Evolutionary conservation across 53 echinoderm and acorn worm species (phyloP).

Genomic region (Patiria pectinifera): DNA sequence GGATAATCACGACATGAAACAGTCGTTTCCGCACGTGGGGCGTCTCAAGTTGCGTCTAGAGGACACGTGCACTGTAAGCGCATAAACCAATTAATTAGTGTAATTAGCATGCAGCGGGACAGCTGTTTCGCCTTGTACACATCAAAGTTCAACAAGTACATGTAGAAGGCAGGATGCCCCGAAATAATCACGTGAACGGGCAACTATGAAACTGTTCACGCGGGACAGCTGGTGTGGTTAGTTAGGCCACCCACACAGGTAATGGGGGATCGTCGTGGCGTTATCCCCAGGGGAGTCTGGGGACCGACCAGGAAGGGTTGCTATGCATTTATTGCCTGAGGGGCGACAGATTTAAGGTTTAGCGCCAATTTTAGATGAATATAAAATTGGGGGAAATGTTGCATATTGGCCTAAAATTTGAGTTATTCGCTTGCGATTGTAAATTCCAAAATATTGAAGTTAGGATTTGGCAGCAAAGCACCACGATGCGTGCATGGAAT

Average conservation of each 20-base stretch:
- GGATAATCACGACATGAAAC: background rate
- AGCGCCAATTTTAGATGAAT: background rate
- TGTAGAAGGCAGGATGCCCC: background rate
- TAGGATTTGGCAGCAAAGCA: too few relatives aligned
- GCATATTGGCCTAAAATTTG: too few relatives aligned
- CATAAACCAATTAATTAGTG: slow-evolving; percentile 28
- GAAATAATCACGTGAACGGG: background rate
- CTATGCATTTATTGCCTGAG: background rate
- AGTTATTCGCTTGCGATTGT: too few relatives aligned
- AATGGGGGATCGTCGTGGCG: background rate
- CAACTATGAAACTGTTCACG: slow-evolving; percentile 12
- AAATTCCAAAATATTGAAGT: too few relatives aligned
- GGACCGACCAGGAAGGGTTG: background rate
- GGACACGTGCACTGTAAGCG: slow-evolving; percentile 1
- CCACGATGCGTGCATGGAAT: background rate
- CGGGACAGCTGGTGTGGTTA: slow-evolving; percentile 48
- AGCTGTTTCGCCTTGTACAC: slow-evolving; percentile 23
- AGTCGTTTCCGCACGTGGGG: background rate
- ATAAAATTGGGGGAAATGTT: background rate
- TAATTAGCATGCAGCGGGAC: slow-evolving; percentile 6
- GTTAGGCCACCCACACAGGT: slow-evolving; percentile 53
- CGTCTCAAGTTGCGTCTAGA: slow-evolving; percentile 2
- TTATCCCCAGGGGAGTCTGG: slow-evolving; percentile 20
- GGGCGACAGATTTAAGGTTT: background rate
- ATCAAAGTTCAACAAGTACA: slow-evolving; percentile 11